phyloP scores from a whole-genome alignment of 2,797 vertebrate genomes.

The Poeciliopsis turneri region DNA sequence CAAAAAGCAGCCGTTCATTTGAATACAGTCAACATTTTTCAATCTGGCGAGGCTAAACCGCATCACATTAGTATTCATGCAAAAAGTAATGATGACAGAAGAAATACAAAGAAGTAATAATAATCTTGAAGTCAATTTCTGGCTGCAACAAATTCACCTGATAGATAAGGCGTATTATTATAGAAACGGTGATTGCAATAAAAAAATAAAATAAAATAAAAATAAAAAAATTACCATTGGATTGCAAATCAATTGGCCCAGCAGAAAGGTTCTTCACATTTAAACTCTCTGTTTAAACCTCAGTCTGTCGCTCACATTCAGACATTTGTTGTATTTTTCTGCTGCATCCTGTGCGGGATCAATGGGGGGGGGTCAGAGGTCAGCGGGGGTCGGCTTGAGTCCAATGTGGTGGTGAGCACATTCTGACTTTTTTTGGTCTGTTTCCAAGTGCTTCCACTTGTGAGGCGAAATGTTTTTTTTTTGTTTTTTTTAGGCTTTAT shows the following conservation, averaged over 20 bases:
- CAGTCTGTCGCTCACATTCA: constrained; percentile 31
- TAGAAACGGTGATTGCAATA: not conserved
- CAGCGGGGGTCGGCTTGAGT: not conserved
- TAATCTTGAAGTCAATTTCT: constrained; percentile 19
- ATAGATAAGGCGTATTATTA: constrained; percentile 19
- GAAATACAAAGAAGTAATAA: constrained; percentile 21
- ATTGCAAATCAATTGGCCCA: constrained; percentile 1
- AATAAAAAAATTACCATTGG: too few species aligned
- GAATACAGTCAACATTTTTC: constrained; percentile 5
- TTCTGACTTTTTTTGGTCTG: too few species aligned
- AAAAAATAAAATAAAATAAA: not conserved
- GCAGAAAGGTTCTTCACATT: constrained; percentile 25
- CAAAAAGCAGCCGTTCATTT: constrained; percentile 13
- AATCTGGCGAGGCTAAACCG: constrained; percentile 19
- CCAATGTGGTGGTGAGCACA: too few species aligned
- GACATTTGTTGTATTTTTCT: not conserved
- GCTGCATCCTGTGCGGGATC: not conserved
- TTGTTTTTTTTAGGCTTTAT: too few species aligned
- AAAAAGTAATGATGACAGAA: constrained; percentile 27
- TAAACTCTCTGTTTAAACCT: constrained; percentile 35
- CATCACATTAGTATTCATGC: constrained; percentile 22
- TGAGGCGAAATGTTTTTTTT: too few species aligned
- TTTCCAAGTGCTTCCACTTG: too few species aligned
- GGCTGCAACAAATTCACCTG: constrained; percentile 24
- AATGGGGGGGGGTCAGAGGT: not conserved